Conservation (phyloP, 2,888 invertebrate genomes). For the Desoria tigrina region DNA sequence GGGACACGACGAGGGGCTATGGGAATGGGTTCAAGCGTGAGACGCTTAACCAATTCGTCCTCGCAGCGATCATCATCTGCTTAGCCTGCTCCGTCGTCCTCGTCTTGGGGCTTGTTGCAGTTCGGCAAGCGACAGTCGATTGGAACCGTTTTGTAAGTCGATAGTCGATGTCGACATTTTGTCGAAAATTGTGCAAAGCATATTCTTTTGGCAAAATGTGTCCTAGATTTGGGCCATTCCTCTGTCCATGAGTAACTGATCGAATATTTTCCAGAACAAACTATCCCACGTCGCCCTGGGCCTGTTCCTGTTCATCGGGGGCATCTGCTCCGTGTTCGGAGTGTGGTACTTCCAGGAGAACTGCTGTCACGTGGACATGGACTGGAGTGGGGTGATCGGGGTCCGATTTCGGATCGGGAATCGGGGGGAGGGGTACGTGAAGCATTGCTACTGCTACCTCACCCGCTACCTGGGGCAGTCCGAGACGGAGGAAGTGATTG, state of each 20-base stretch:
- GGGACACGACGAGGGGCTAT: constrained; percentile 6
- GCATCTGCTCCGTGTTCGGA: neutral
- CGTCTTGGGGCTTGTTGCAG: neutral
- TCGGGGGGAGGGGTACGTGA: neutral
- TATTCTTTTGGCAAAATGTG: too few species aligned
- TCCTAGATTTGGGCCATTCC: too few species aligned
- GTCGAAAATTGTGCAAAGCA: too few species aligned
- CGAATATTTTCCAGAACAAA: neutral
- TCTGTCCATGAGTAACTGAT: too few species aligned
- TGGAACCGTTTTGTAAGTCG: constrained; percentile 6
- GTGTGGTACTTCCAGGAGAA: constrained; percentile 17
- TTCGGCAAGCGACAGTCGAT: constrained; percentile 8
- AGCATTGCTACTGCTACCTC: constrained; percentile 18
- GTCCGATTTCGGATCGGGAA: neutral
- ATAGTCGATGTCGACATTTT: too few species aligned
- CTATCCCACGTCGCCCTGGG: neutral
- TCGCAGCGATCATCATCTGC: constrained; percentile 12
- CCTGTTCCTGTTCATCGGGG: neutral
- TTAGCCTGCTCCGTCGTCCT: neutral
- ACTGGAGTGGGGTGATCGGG: neutral
- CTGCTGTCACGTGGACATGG: constrained; percentile 13
- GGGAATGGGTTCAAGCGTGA: constrained; percentile 11
- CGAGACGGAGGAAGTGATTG: neutral
- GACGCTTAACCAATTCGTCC: constrained; percentile 14
- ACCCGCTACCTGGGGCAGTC: constrained; percentile 3